Evolutionary conservation across 2,888 invertebrate species (phyloP), one percentile per base, ranked within the genome.

Genomic region (Standfussiana lucernea): DNA sequence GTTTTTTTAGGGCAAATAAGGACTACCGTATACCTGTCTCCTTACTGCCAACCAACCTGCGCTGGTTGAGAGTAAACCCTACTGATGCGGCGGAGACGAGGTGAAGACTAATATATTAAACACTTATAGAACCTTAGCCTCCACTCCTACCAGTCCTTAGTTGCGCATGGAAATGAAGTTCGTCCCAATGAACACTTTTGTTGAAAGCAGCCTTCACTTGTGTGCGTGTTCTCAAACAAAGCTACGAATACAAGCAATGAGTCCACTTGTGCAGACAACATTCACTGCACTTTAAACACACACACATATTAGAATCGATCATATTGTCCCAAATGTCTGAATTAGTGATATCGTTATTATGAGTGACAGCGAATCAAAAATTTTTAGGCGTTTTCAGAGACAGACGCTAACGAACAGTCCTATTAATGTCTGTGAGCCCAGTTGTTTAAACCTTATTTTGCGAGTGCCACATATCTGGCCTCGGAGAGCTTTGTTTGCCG

Each of bases 1-100:
- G 88, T 95, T 93, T 91, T 96, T 96, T 76, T 96, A 96, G 96
- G 95, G 91, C 92, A 88, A 93, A 92, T 94, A 95, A 94, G 92
- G 93, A 94, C 89, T 94, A 93, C 93, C 93, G 95, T 88, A 89
- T 95, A 90, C 96, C 96, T 66, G 95, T 96, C 90, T 96, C 96
- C 79, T 94, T 96, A 93, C 92, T 96, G 90, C 96, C 96, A 84
- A 90, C 91, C 88, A 95, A 95, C 89, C 93, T 95, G 90, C 92
- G 93, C 88, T 95, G 94, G 94, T 94, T 95, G 93, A 95, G 93
- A 94, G 85, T 93, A 86, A 90, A 91, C 81, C 89, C 91, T 76
- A 90, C 89, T 83, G 91, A 91, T 83, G 88, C 90, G 2, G 45
- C 74, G 82, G 89, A 91, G 83, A 88, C 92, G 93, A 96, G 96